Evolutionary conservation across 2,113 vertebrate genomes (phyloP).

Genomic region (Leptosomus discolor): DNA sequence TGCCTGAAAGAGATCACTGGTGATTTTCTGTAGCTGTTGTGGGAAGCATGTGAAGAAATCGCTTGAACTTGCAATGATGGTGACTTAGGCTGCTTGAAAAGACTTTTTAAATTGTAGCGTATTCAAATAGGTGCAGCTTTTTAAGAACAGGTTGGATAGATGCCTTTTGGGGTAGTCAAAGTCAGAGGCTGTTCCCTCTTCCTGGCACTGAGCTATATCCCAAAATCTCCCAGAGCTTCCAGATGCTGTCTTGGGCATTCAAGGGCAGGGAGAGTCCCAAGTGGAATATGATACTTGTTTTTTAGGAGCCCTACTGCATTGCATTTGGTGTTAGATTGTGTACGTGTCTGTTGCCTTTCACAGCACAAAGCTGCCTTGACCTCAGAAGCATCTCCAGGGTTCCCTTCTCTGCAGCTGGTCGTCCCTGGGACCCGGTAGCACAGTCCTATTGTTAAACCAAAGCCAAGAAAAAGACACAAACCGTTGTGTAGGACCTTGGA

Average conservation of each 20-base stretch:
- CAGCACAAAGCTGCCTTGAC: not conserved
- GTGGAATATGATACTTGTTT: not conserved
- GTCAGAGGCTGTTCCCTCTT: not conserved
- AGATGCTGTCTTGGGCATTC: too few relatives aligned
- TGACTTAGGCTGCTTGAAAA: not conserved
- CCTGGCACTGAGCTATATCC: not conserved
- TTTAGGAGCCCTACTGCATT: not conserved
- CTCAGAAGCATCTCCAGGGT: accelerated
- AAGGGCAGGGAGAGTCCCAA: too few relatives aligned
- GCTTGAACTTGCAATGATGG: too few relatives aligned
- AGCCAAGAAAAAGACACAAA: not conserved
- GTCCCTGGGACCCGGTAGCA: too few relatives aligned
- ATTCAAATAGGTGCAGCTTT: not conserved
- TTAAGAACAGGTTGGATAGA: not conserved
- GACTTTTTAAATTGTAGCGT: not conserved
- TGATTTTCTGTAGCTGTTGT: not conserved
- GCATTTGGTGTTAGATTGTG: not conserved
- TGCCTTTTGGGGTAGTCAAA: not conserved
- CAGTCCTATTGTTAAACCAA: not conserved
- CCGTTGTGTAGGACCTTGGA: not conserved
- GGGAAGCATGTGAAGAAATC: not conserved
- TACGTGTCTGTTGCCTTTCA: not conserved
- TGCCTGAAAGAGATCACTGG: accelerated
- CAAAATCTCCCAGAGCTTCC: not conserved
- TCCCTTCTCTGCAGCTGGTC: not conserved